Conservation (phyloP, 1,140 invertebrate genomes). For the Zaprionus ornatus region DNA sequence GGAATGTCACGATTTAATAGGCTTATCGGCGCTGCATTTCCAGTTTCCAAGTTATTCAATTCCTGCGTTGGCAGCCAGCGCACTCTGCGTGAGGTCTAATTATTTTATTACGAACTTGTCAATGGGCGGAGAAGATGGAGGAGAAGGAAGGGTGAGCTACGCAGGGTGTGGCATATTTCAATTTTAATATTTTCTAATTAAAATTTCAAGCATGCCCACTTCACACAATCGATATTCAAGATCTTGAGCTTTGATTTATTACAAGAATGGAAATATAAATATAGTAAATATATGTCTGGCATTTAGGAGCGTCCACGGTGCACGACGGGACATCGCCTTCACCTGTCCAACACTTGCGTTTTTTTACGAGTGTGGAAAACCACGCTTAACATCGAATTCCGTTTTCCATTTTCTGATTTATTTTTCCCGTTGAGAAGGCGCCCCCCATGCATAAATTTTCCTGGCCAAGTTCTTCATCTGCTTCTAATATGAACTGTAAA, state of each 20-base stretch:
- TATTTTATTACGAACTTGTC: conserved; percentile 74
- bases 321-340: conserved; percentile 18
- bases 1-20: conserved; percentile 80
- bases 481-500: conserved; percentile 62
- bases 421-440: conserved; percentile 47
- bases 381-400: conserved; percentile 67
- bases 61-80: conserved; percentile 45
- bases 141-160: neutral
- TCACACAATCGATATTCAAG: conserved; percentile 42
- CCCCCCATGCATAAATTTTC: conserved; percentile 60
- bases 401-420: conserved; percentile 70
- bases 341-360: conserved; percentile 64
- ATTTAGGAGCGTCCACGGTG: conserved; percentile 29
- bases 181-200: conserved; percentile 65
- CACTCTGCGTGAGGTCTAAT: conserved; percentile 78
- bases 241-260: conserved; percentile 53
- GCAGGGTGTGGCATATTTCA: conserved; percentile 49
- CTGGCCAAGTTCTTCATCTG: conserved; percentile 13
- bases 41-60: conserved; percentile 33
- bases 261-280: conserved; percentile 28
- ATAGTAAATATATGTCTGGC: conserved; percentile 57
- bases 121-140: conserved; percentile 12
- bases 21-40: conserved; percentile 66
- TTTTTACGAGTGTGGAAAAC: conserved; percentile 45
- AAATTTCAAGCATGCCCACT: conserved; percentile 60